Percentiles rank a stretch among this genome's conserved stretches.
phyloP scores from a whole-genome alignment of 2,797 vertebrate species.

The Choloepus didactylus region DNA sequence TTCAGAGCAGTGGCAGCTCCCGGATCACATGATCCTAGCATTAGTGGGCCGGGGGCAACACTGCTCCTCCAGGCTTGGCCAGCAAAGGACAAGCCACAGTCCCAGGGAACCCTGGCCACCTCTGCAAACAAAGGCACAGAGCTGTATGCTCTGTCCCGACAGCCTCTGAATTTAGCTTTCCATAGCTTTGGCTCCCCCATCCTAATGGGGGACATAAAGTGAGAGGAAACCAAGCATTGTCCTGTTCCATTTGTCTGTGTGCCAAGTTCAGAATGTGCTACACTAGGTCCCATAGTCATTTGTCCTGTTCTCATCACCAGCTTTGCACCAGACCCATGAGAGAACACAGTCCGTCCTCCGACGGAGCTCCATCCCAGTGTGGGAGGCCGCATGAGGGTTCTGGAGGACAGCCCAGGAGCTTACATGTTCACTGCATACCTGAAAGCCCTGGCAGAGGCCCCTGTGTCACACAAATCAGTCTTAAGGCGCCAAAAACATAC shows the following conservation, averaged over 20 bases:
- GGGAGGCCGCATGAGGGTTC: neutral
- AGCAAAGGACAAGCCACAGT: neutral
- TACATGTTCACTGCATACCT: neutral
- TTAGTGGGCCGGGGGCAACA: no score
- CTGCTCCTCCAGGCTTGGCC: neutral
- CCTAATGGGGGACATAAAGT: neutral
- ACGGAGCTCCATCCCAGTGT: neutral
- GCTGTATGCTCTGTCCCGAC: neutral
- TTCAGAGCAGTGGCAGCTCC: neutral
- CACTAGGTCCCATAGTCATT: neutral
- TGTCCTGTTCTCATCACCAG: neutral
- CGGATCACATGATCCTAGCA: neutral
- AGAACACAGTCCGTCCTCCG: neutral
- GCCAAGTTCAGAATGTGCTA: neutral
- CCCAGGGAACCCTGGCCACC: neutral
- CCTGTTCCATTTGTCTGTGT: neutral
- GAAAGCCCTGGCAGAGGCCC: neutral
- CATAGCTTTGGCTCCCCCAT: neutral
- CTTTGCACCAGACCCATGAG: accelerated
- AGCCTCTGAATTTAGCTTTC: neutral
- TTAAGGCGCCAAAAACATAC: accelerated
- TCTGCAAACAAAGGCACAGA: neutral
- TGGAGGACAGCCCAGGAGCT: neutral
- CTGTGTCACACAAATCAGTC: neutral
- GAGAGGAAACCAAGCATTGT: neutral